A percentile compares a stretch with the other conserved stretches of the same genome.
Conservation (phyloP, 2,888 invertebrate genomes). For the Xestobium rufovillosum region DNA sequence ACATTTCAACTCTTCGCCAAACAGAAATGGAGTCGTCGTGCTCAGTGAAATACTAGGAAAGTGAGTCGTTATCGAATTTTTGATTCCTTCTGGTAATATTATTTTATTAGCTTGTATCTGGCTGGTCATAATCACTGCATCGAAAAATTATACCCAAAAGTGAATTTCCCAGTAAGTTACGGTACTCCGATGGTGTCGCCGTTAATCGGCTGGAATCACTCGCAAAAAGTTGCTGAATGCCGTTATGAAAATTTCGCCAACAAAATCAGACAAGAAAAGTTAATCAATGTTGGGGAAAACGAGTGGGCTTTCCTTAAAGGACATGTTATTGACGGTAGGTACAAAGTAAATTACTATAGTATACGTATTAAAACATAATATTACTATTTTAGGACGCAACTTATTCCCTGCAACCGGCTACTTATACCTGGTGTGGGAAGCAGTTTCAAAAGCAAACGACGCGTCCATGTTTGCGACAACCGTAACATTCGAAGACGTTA, state of each 20-base stretch:
- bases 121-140: background rate
- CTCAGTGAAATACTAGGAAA: no score
- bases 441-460: constrained; percentile 41
- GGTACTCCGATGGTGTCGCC: background rate
- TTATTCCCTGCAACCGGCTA: constrained; percentile 58
- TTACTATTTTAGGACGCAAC: constrained; percentile 43
- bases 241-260: background rate
- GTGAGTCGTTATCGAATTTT: no score
- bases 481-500: constrained; percentile 52
- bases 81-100: no score
- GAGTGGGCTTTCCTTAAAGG: background rate
- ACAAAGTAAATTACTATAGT: background rate
- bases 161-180: background rate
- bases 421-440: constrained; percentile 46
- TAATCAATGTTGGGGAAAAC: background rate
- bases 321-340: constrained; percentile 2
- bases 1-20: no score
- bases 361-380: background rate
- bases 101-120: no score
- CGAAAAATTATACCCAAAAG: background rate
- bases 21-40: no score
- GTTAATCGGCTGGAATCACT: background rate
- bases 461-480: constrained; percentile 41
- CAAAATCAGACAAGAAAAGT: background rate
- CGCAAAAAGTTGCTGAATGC: no score